phyloP scores from a whole-genome alignment of 2,113 vertebrate genomes.

The Orientallactaga bullata region DNA sequence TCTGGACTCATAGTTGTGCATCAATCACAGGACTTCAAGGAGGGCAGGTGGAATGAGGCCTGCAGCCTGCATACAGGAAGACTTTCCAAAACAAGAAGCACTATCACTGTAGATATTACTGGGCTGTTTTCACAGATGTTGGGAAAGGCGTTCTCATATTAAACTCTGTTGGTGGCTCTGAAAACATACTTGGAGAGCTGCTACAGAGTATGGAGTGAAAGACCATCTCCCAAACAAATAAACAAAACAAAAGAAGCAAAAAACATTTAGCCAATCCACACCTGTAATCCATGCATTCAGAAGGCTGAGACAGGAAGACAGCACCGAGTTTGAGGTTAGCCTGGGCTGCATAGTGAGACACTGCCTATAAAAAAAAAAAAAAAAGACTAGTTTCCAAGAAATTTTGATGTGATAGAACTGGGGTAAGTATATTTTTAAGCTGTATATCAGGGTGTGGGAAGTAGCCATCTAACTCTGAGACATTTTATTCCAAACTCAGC shows the following conservation, averaged over 20 bases:
- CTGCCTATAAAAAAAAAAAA: no score
- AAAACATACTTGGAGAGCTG: background rate
- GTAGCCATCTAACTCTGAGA: background rate
- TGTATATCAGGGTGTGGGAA: background rate
- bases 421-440: background rate
- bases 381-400: background rate
- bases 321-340: background rate
- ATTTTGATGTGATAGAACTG: accelerated
- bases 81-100: background rate
- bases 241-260: background rate
- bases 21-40: no score
- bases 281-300: background rate
- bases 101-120: no score
- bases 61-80: background rate
- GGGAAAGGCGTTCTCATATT: no score
- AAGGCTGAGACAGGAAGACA: background rate
- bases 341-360: no score
- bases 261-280: background rate
- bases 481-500: background rate
- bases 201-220: background rate
- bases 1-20: background rate
- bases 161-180: no score
- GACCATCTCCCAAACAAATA: background rate
- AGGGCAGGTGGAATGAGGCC: background rate
- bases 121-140: no score